These are phyloP conservation scores for Fregetta grallaria DNA, from an alignment of 2,113 vertebrate species.

Conservation along the genomic window DNA sequence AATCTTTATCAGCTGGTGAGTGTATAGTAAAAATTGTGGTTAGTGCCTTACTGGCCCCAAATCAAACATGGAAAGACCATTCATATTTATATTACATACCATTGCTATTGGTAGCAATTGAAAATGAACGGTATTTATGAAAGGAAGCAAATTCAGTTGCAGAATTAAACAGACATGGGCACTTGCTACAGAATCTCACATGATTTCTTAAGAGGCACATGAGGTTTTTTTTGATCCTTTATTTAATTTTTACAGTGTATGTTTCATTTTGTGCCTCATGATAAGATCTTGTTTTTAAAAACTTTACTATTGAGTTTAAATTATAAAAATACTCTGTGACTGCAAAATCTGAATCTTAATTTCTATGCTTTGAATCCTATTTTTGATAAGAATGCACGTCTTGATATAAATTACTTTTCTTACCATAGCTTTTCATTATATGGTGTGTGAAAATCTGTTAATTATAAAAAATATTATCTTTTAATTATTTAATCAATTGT, in stretches of 20 bases:
- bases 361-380: background rate
- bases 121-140: background rate
- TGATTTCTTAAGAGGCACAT: background rate
- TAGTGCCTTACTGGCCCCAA: background rate
- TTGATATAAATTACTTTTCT: background rate
- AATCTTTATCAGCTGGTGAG: conserved; percentile 92
- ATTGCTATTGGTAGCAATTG: background rate
- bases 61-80: background rate
- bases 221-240: background rate
- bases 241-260: background rate
- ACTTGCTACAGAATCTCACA: background rate
- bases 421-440: background rate
- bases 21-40: background rate
- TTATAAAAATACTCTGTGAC: background rate
- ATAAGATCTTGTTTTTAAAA: background rate
- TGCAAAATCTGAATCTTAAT: background rate
- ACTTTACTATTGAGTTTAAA: background rate
- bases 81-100: background rate
- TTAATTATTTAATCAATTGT: background rate
- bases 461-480: background rate
- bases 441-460: background rate
- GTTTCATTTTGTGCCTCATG: background rate
- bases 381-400: background rate
- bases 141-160: background rate
- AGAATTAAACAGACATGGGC: background rate